Evolutionary conservation across 2,797 vertebrate species (phyloP).

Genomic region (Pelodytes ibericus): DNA sequence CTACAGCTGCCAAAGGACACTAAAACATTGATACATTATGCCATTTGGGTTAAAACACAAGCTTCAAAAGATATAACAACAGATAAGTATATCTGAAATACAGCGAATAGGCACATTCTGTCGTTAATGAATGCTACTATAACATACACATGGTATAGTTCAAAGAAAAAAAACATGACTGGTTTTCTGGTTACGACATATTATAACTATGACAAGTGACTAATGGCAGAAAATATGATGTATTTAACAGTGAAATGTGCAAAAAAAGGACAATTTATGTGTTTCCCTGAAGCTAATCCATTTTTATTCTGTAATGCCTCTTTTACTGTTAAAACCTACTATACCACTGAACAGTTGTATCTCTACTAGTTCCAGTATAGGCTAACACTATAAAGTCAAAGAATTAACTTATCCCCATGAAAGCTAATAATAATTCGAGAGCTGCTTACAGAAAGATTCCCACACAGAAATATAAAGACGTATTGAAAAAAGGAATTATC

Average conservation of each 20-base stretch:
- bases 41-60: constrained; percentile 10
- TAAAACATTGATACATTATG: constrained; percentile 28
- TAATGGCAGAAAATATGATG: neutral
- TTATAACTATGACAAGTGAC: neutral
- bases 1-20: constrained; percentile 43
- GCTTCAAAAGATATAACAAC: constrained; percentile 3
- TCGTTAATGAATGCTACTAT: neutral
- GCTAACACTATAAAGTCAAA: constrained; percentile 43
- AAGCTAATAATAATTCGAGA: constrained; percentile 36
- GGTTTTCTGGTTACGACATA: no score
- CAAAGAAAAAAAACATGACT: neutral
- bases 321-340: constrained; percentile 32
- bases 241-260: neutral
- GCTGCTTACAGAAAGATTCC: constrained; percentile 43
- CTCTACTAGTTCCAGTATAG: constrained; percentile 43
- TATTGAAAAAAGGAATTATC: constrained; percentile 51
- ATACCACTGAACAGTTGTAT: constrained; percentile 36
- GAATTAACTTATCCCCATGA: constrained; percentile 36
- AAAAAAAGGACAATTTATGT: neutral
- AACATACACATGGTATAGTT: neutral
- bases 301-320: neutral
- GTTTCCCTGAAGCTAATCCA: neutral
- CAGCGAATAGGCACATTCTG: neutral
- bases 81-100: neutral
- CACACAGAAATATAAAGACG: constrained; percentile 38